phyloP scores from a whole-genome alignment of 1,140 invertebrate genomes.

The Hypsibius dujardini region DNA sequence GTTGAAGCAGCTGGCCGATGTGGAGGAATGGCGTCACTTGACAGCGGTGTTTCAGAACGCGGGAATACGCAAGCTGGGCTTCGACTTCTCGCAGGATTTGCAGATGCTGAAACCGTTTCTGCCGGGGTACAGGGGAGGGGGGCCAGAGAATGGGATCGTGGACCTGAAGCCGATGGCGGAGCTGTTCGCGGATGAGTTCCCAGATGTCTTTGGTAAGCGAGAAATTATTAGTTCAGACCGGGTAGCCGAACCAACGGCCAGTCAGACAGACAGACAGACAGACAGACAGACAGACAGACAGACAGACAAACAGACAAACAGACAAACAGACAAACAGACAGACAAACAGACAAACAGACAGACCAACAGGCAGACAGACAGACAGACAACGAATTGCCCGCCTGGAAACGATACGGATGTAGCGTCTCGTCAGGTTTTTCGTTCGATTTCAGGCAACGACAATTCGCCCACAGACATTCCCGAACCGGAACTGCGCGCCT shows the following conservation, averaged over 20 bases:
- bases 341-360: too few species aligned
- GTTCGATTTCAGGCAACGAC: too few species aligned
- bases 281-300: too few species aligned
- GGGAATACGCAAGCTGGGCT: neutral
- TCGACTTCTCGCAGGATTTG: neutral
- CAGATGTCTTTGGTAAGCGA: neutral
- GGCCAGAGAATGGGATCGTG: neutral
- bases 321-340: too few species aligned
- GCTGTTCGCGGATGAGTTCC: neutral
- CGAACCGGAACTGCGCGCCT: neutral
- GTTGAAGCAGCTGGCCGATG: conserved; percentile 21
- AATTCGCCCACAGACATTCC: too few species aligned
- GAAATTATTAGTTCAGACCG: neutral
- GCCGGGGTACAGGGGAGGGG: neutral
- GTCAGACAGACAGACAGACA: too few species aligned
- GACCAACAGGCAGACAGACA: too few species aligned
- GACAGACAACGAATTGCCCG: too few species aligned
- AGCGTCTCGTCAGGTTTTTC: too few species aligned
- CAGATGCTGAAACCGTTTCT: conserved; percentile 1
- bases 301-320: too few species aligned
- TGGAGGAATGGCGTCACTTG: neutral
- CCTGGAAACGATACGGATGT: too few species aligned
- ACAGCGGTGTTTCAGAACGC: neutral
- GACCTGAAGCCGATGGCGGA: neutral
- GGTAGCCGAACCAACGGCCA: neutral